Evolutionary conservation across 2,113 vertebrate species (phyloP).

Genomic region (Apteryx owenii): DNA sequence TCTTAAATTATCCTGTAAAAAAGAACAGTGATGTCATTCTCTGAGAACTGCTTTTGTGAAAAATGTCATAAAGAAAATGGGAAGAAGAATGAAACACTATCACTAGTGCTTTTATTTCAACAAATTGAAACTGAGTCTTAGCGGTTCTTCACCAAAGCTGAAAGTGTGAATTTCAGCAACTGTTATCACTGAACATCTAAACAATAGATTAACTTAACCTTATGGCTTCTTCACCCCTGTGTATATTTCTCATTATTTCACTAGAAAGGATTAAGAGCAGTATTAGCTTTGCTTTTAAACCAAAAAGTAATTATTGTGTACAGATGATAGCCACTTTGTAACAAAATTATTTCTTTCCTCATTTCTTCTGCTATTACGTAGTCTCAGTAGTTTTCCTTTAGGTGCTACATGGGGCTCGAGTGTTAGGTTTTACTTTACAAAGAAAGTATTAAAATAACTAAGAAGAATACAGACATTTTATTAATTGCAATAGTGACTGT

Average conservation of each 20-base stretch:
- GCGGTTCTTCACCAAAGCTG: background rate
- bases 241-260: background rate
- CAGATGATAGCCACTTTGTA: background rate
- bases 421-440: background rate
- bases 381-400: background rate
- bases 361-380: background rate
- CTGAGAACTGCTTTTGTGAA: background rate
- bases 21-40: background rate
- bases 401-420: background rate
- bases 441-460: background rate
- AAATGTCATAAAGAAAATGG: background rate
- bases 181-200: background rate
- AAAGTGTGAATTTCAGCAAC: background rate
- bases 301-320: background rate
- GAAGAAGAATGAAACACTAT: background rate
- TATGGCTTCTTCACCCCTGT: background rate
- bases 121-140: background rate
- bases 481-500: background rate
- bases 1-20: constrained; percentile 3
- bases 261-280: background rate
- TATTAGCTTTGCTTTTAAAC: background rate
- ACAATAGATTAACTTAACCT: background rate
- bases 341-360: background rate
- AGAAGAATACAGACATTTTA: background rate
- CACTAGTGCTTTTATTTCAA: background rate